Conservation (phyloP, 2,113 vertebrate species). For the Leiothrix lutea region DNA sequence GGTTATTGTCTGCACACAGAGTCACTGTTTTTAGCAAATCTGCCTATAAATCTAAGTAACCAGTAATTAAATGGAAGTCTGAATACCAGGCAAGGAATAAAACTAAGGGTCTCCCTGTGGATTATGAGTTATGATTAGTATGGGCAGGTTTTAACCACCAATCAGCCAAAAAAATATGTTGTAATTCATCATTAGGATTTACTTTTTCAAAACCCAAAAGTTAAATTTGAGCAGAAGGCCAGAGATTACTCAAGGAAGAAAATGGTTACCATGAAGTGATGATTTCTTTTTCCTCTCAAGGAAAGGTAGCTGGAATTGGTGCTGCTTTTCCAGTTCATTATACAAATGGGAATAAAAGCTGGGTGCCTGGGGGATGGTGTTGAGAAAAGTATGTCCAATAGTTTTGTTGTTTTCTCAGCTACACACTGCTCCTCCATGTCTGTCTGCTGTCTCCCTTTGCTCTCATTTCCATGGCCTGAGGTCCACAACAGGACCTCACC, state of each 20-base stretch:
- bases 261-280: neutral
- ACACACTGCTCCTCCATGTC: neutral
- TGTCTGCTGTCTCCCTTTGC: neutral
- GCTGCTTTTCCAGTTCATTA: neutral
- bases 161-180: conserved; percentile 5
- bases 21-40: conserved; percentile 62
- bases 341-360: neutral
- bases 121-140: conserved; percentile 45
- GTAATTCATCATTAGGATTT: conserved; percentile 8
- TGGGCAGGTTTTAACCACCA: conserved; percentile 24
- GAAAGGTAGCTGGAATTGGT: neutral
- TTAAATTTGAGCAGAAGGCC: neutral
- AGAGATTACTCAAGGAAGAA: conserved; percentile 2
- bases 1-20: conserved; percentile 61
- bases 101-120: conserved; percentile 48
- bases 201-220: neutral
- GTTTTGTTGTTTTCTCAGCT: neutral
- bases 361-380: neutral
- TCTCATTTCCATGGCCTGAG: neutral
- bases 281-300: neutral
- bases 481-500: neutral
- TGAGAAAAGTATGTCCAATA: neutral
- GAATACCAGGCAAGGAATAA: conserved; percentile 66
- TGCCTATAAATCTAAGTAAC: conserved; percentile 59
- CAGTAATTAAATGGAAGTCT: conserved; percentile 64